A percentile compares a stretch with the other conserved stretches of the same genome.
phyloP scores from a whole-genome alignment of 2,888 invertebrate species.

The Andrena chrysosceles region DNA sequence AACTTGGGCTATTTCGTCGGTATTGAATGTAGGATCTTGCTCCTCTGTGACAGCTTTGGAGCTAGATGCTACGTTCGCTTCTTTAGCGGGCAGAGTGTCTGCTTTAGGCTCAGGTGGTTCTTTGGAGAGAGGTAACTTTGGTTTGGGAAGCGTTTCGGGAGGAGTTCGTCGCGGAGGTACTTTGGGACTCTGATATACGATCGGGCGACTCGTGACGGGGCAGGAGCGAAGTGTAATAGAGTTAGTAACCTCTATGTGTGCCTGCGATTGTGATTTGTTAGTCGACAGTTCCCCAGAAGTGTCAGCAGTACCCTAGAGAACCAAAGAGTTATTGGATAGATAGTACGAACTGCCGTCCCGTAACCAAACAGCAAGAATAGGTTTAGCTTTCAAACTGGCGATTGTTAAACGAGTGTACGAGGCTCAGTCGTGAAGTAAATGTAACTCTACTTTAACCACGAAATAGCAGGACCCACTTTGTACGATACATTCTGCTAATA shows the following conservation, averaged over 20 bases:
- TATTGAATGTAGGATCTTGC: conserved; percentile 23
- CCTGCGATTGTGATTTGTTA: conserved; percentile 78
- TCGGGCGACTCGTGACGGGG: conserved; percentile 71
- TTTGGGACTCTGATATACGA: conserved; percentile 81
- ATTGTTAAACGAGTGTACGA: conserved; percentile 12
- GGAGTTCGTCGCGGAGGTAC: conserved; percentile 79
- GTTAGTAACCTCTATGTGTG: conserved; percentile 75
- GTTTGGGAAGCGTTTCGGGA: conserved; percentile 71
- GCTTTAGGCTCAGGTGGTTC: conserved; percentile 47
- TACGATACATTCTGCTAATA: too few species aligned
- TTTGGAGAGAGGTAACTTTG: conserved; percentile 56
- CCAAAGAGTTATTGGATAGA: conserved; percentile 73
- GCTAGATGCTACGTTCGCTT: conserved; percentile 28
- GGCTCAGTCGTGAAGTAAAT: conserved; percentile 14
- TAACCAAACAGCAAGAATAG: conserved; percentile 66
- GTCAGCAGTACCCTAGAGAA: conserved; percentile 84
- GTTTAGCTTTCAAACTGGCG: conserved; percentile 24
- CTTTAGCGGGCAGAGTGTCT: conserved; percentile 49
- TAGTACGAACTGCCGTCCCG: conserved; percentile 62
- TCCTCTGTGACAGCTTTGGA: conserved; percentile 51
- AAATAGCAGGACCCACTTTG: too few species aligned
- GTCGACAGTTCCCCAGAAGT: conserved; percentile 81
- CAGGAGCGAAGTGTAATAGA: conserved; percentile 69
- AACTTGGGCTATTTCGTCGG: conserved; percentile 29
- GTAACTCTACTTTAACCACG: too few species aligned